Evolutionary conservation across 2,797 vertebrate species (phyloP).

Genomic region (Lepus townsendii): DNA sequence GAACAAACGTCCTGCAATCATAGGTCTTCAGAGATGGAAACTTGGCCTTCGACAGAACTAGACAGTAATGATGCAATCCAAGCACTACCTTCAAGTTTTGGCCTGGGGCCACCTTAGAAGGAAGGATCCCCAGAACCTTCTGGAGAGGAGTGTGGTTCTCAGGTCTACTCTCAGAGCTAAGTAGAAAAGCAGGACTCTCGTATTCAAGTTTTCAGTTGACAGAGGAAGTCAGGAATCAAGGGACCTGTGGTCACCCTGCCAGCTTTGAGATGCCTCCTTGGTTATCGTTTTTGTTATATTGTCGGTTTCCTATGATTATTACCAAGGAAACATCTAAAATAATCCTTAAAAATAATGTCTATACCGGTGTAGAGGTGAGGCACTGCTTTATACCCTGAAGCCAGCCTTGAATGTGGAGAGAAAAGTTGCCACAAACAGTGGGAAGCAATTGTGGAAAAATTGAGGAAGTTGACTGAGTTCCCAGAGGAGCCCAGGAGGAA

Average conservation of each 20-base stretch:
- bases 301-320: background rate
- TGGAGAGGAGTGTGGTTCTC: background rate
- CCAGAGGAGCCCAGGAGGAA: background rate
- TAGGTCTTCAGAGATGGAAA: slow-evolving; percentile 25
- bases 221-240: slow-evolving; percentile 2
- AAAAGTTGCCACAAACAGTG: background rate
- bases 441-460: background rate
- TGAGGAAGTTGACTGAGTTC: background rate
- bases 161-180: background rate
- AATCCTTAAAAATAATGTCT: background rate
- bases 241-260: background rate
- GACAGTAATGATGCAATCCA: background rate
- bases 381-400: background rate
- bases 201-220: background rate
- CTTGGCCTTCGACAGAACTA: background rate
- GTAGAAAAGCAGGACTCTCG: background rate
- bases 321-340: background rate
- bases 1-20: background rate
- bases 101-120: background rate
- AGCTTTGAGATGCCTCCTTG: background rate
- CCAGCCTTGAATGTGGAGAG: background rate
- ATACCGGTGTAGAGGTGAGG: background rate
- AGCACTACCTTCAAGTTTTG: background rate
- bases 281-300: background rate
- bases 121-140: background rate